Evolutionary conservation across 2,113 vertebrate genomes (phyloP), one percentile per base, ranked within the genome.

Genomic region (Natator depressus): DNA sequence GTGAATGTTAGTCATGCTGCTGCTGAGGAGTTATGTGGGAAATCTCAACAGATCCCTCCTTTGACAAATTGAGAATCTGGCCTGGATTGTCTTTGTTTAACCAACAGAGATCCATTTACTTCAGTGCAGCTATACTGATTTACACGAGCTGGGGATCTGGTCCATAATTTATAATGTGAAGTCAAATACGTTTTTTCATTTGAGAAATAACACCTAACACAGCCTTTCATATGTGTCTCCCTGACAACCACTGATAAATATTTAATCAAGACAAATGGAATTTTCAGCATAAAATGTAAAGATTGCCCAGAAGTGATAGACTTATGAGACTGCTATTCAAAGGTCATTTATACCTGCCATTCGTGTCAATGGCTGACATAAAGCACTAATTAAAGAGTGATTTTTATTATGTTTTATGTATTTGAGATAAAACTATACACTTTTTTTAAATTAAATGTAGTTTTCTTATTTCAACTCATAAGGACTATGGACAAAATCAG

Each of bases 401-500:
- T 38, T 95, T 96, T 92, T 83, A 59, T 87, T 92, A 54, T 76
- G 42, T 25, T 95, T 55, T 88, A 2, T 83, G 72, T 86, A 91
- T 93, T 92, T 80, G 85, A 93, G 53, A 31, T 89, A 65, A 20
- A 93, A 96, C 20, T 59, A 8, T 93, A 87, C 93, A 94, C 35
- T 91, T 82, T 79, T 91, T 85, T 88, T n/a, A 88, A 83, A 88
- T 95, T 88, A 89, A 95, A 93, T 93, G 42, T 57, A 87, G 22
- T 95, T 96, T 93, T 0, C 0, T n/a, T 92, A 62, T 83, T 92
- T 89, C 57, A 87, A 57, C 65, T 96, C 92, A 89, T 31, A 87
- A 91, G 49, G 90, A 59, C 54, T 93, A 89, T 79, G 80, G 85
- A 85, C 65, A 91, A 91, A 96, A 96, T 96, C 92, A 97, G 91